These are phyloP conservation scores for Lepus europaeus DNA, from an alignment of 2,113 vertebrate genomes.

Conservation along the genomic window DNA sequence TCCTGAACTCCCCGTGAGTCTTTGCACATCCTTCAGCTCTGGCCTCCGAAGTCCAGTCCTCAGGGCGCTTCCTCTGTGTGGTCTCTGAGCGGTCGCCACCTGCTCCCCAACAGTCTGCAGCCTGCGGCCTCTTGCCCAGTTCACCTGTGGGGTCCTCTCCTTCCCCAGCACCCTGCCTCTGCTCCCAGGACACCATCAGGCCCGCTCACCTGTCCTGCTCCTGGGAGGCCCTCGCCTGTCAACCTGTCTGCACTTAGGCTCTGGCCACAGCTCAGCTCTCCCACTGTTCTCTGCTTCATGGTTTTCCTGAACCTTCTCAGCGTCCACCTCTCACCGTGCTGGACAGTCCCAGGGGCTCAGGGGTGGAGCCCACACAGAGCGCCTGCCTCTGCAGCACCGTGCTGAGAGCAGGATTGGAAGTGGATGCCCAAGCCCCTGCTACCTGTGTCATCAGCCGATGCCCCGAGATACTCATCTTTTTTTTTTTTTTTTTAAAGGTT, in stretches of 20 bases:
- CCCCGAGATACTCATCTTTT: too few relatives aligned
- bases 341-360: background rate
- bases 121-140: background rate
- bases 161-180: background rate
- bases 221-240: background rate
- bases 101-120: background rate
- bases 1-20: background rate
- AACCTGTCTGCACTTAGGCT: background rate
- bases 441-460: too few relatives aligned
- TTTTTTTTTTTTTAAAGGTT: too few relatives aligned
- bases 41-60: background rate
- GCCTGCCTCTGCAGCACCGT: background rate
- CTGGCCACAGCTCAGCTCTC: background rate
- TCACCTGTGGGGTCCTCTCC: background rate
- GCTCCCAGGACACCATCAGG: background rate
- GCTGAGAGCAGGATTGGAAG: too few relatives aligned
- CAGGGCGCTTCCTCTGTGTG: background rate
- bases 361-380: rapidly evolving
- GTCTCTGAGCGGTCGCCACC: background rate
- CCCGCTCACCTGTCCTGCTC: background rate
- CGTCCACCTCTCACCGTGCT: rapidly evolving
- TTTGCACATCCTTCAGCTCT: background rate
- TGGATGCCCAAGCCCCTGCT: background rate
- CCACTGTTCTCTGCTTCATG: background rate
- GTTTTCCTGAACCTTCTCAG: background rate